Evolutionary conservation across 2,888 invertebrate genomes (phyloP), one percentile per base, ranked within the genome.

Genomic region (Ceriagrion tenellum): DNA sequence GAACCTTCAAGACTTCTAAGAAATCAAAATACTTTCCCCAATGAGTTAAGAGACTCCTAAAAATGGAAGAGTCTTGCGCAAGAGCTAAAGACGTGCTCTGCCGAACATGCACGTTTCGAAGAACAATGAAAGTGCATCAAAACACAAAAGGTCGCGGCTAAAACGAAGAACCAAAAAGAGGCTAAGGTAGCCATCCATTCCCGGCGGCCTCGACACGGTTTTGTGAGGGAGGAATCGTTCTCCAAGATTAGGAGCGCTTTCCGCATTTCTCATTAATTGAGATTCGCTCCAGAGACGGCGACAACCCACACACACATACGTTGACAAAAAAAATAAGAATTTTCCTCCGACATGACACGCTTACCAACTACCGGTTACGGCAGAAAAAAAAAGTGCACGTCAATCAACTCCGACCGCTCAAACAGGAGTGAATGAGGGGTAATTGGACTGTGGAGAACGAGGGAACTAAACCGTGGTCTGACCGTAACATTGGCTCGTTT

Each of bases 321-420:
- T 12, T 8, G 47, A 89, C 55, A 89, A 89, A 89, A 89, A 89
- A 89, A 89, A 26, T 55, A 89, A 26, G 1, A n/a, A n/a, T n/a
- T 55, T 47, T 55, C 89, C 55, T 89, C 55, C 89, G 55, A 55
- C 55, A 89, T 55, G 93, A 93, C 93, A 93, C 63, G 69, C 93
- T 69, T 69, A 40, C n/a, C 20, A 10, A 93, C 69, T 69, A 40
- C 93, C 40, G 93, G 26, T 81, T 35, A 69, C 59, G 59, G 69
- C 59, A 40, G 47, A 74, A n/a, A 26, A 13, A 74, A 35, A n/a
- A 55, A 59, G 47, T 59, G 16, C 20, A 59, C 63, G 63, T 91
- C 91, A 91, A 23, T 91, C 91, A n/a, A 47, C 26, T 59, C 40
- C 20, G 69, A n/a, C 47, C 47, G 35, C 91, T 35, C 40, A 74